Evolutionary conservation across 2,797 vertebrate species (phyloP).

Genomic region (Meriones psammophilus): DNA sequence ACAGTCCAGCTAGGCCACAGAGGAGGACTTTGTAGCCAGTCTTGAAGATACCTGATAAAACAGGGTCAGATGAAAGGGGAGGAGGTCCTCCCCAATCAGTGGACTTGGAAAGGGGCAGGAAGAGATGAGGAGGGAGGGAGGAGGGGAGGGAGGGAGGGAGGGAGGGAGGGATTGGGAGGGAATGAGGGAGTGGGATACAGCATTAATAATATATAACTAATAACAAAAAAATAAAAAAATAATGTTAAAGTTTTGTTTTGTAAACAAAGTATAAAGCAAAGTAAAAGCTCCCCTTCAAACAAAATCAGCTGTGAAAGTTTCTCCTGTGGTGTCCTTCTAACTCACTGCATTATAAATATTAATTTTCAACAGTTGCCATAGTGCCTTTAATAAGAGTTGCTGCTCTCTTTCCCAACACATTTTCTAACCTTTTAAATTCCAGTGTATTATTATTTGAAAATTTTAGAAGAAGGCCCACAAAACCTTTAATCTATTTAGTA

Average conservation of each 20-base stretch:
- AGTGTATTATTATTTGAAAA: not conserved
- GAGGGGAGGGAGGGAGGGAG: no score
- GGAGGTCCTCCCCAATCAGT: no score
- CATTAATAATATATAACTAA: no score
- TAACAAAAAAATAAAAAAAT: no score
- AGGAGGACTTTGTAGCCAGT: no score
- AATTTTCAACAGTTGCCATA: not conserved
- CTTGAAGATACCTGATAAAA: no score
- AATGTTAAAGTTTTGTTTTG: not conserved
- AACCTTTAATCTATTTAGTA: not conserved
- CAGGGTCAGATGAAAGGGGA: no score
- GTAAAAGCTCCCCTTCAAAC: not conserved
- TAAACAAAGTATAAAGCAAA: not conserved
- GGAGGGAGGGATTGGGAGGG: no score
- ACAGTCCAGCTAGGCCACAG: no score
- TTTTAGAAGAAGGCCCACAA: not conserved
- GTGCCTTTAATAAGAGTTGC: not conserved
- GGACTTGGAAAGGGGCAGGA: no score
- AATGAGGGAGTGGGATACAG: no score
- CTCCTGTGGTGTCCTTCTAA: not conserved
- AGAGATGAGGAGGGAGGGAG: no score
- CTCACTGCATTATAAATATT: not conserved
- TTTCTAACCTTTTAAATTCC: constrained; percentile 45
- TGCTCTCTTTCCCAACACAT: not conserved
- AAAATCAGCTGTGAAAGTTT: not conserved